These are phyloP conservation scores for Nanger granti DNA, from an alignment of 2,113 vertebrate species.

Conservation along the genomic window DNA sequence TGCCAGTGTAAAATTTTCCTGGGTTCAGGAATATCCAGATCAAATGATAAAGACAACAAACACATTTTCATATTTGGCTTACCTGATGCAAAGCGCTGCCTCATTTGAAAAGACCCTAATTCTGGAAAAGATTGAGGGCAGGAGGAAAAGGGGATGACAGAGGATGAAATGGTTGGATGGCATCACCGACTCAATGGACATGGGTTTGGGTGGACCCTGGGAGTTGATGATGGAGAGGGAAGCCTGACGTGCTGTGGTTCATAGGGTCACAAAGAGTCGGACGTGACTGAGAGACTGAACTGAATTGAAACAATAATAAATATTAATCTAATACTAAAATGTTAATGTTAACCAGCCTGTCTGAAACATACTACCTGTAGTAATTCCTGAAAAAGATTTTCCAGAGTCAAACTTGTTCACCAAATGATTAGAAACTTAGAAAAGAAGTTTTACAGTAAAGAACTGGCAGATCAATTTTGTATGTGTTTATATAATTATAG, in stretches of 20 bases:
- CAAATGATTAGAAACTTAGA: background rate
- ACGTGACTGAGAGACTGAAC: background rate
- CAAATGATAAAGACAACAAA: background rate
- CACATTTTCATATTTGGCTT: background rate
- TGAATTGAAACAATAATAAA: background rate
- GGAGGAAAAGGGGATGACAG: background rate
- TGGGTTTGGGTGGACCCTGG: background rate
- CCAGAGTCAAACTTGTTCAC: background rate
- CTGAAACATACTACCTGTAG: background rate
- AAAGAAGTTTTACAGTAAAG: background rate
- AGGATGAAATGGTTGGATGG: background rate
- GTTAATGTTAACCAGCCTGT: background rate
- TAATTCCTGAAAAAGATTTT: background rate
- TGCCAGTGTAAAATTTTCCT: background rate
- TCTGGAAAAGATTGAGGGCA: background rate
- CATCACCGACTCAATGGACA: background rate
- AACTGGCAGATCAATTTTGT: background rate
- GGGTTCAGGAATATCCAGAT: background rate
- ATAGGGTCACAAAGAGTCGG: fast-evolving
- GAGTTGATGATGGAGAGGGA: background rate
- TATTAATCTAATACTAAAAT: background rate
- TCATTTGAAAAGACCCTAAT: background rate
- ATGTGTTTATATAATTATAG: background rate
- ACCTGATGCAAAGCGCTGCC: fast-evolving
- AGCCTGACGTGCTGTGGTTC: background rate